Evolutionary conservation across 2,797 vertebrate species (phyloP).

Genomic region (Pithecia hirsuta): DNA sequence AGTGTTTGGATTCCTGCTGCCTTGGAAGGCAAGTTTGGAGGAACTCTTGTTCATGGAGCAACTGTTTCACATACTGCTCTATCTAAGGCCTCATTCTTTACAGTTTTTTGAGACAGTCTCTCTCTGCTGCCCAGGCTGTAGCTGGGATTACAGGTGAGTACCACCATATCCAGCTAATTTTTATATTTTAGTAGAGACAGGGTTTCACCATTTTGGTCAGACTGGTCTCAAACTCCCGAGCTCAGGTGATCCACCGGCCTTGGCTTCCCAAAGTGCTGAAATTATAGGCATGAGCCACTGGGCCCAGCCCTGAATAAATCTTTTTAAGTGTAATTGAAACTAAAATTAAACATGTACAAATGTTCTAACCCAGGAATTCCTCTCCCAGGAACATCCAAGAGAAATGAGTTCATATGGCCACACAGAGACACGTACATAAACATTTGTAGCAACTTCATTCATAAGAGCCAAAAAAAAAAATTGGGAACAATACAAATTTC

Average conservation of each 20-base stretch:
- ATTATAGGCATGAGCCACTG: not conserved
- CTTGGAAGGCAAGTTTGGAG: not conserved
- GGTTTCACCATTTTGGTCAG: not conserved
- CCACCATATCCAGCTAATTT: not conserved
- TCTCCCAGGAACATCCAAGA: not conserved
- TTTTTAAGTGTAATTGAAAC: not conserved
- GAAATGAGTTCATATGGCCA: not conserved
- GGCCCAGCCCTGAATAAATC: not conserved
- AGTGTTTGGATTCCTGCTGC: not conserved
- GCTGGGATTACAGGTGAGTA: not conserved
- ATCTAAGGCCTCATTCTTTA: not conserved
- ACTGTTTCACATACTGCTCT: not conserved
- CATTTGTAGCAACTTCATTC: slow-evolving; percentile 7
- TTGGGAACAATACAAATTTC: not conserved
- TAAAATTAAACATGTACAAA: slow-evolving; percentile 13
- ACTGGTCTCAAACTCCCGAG: not conserved
- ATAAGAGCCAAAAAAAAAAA: not conserved
- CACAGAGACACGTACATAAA: not conserved
- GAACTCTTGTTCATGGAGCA: not conserved
- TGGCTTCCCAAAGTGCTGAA: not conserved
- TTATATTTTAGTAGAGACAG: not conserved
- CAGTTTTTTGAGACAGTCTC: not conserved
- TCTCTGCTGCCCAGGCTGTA: not conserved
- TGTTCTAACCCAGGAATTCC: not conserved
- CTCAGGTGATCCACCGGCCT: not conserved